These are phyloP conservation scores for Cirrhinus molitorella DNA, from an alignment of 2,797 vertebrate genomes.

Conservation along the genomic window DNA sequence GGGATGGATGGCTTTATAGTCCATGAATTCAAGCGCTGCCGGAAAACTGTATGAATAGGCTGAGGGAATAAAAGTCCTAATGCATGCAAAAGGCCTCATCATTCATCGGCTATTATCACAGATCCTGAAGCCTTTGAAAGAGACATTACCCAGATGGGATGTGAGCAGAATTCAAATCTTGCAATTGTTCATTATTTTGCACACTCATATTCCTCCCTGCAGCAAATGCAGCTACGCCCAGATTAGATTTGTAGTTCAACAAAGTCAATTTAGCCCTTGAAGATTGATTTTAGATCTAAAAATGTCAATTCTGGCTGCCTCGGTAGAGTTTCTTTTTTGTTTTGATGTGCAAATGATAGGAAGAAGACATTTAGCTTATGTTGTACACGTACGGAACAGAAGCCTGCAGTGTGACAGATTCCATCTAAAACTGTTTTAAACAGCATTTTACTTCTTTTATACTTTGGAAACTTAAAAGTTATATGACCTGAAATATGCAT, in stretches of 20 bases:
- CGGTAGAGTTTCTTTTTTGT: slow-evolving; percentile 8
- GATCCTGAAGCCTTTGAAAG: slow-evolving; percentile 41
- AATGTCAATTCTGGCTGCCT: slow-evolving; percentile 44
- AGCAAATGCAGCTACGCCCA: slow-evolving; percentile 31
- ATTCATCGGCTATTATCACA: slow-evolving; percentile 45
- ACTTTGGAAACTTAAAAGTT: not conserved
- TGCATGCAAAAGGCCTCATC: slow-evolving; percentile 50
- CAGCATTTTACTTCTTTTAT: not conserved
- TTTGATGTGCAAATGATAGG: slow-evolving; percentile 29
- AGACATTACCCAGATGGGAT: slow-evolving; percentile 49
- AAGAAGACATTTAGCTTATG: not conserved
- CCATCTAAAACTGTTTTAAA: not conserved
- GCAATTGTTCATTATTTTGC: slow-evolving; percentile 45
- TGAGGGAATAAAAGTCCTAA: slow-evolving; percentile 37
- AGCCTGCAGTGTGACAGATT: not conserved
- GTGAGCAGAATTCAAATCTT: slow-evolving; percentile 51
- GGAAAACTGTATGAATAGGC: slow-evolving; percentile 11
- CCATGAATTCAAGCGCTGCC: slow-evolving; percentile 1
- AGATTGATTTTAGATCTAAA: slow-evolving; percentile 34
- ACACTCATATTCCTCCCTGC: slow-evolving; percentile 18
- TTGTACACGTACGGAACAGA: not conserved
- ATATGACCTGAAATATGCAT: not conserved
- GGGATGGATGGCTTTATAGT: slow-evolving; percentile 49
- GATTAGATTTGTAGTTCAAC: slow-evolving; percentile 41
- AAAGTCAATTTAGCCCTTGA: slow-evolving; percentile 47